These are phyloP conservation scores for Ditylenchus weischeri DNA, from an alignment of 2,888 invertebrate genomes.

Conservation along the genomic window DNA sequence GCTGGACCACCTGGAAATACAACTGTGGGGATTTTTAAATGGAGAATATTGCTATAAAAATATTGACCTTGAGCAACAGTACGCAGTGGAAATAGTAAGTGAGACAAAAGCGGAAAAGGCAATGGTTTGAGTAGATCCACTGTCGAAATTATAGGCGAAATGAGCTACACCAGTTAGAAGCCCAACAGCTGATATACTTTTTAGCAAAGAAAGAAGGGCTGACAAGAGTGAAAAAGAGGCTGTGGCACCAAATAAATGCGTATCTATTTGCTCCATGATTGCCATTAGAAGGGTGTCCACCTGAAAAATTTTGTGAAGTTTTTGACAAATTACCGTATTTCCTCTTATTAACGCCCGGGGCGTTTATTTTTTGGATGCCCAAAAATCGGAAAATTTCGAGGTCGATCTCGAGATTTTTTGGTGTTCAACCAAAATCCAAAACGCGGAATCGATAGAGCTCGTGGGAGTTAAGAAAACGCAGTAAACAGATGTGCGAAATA, in stretches of 20 bases:
- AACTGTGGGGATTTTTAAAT: not conserved
- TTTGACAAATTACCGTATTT: no score
- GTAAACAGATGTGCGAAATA: no score
- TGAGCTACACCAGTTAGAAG: slow-evolving; percentile 31
- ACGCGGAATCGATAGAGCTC: no score
- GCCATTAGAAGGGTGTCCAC: slow-evolving; percentile 95
- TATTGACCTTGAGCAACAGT: slow-evolving; percentile 76
- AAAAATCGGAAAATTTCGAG: no score
- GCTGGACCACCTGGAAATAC: slow-evolving; percentile 34
- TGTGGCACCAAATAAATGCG: slow-evolving; percentile 72
- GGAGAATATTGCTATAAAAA: not conserved
- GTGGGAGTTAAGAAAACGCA: no score
- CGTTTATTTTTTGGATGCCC: no score
- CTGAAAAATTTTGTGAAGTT: slow-evolving; percentile 30
- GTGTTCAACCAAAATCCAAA: no score
- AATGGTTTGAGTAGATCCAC: slow-evolving; percentile 46
- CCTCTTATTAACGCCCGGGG: no score
- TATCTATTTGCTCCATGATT: slow-evolving; percentile 79
- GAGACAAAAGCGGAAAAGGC: slow-evolving; percentile 91
- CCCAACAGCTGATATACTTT: slow-evolving; percentile 25
- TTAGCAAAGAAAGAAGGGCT: slow-evolving; percentile 30
- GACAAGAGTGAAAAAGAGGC: slow-evolving; percentile 63
- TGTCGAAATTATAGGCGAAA: slow-evolving; percentile 27
- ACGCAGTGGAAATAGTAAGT: slow-evolving; percentile 72
- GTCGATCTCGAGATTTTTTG: no score